phyloP scores from a whole-genome alignment of 1,140 invertebrate species.

The Drosophila saltans region DNA sequence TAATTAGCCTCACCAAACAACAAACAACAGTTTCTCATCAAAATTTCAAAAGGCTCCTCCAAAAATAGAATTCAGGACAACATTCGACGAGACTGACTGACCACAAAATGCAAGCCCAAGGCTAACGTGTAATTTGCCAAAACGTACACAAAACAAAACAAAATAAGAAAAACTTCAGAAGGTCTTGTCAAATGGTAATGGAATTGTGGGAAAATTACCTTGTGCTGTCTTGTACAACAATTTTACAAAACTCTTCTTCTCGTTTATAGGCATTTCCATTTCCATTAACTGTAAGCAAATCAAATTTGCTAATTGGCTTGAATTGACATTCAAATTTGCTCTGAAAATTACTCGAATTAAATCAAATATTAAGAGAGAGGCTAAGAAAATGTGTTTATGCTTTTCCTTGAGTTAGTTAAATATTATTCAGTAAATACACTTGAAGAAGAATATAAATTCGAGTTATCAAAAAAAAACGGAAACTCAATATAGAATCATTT shows the following conservation, averaged over 20 bases:
- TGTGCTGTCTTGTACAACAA: slow-evolving; percentile 6
- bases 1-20: slow-evolving; percentile 35
- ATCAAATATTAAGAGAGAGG: not conserved
- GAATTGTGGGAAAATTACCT: slow-evolving; percentile 15
- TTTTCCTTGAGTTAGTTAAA: no score
- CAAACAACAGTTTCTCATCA: slow-evolving; percentile 12
- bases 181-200: slow-evolving; percentile 3
- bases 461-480: no score
- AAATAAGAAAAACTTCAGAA: not conserved
- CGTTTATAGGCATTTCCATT: slow-evolving; percentile 4
- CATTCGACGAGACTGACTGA: not conserved
- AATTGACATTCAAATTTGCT: slow-evolving; percentile 2
- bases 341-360: not conserved
- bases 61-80: slow-evolving; percentile 10
- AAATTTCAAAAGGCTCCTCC: slow-evolving; percentile 8
- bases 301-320: slow-evolving; percentile 3
- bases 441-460: not conserved
- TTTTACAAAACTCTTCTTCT: not conserved
- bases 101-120: slow-evolving; percentile 15
- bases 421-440: not conserved
- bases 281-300: slow-evolving; percentile 4
- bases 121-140: slow-evolving; percentile 17
- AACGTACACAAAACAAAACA: not conserved
- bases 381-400: not conserved
- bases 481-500: no score